Conservation (phyloP, 2,797 vertebrate genomes). For the Lepus townsendii region DNA sequence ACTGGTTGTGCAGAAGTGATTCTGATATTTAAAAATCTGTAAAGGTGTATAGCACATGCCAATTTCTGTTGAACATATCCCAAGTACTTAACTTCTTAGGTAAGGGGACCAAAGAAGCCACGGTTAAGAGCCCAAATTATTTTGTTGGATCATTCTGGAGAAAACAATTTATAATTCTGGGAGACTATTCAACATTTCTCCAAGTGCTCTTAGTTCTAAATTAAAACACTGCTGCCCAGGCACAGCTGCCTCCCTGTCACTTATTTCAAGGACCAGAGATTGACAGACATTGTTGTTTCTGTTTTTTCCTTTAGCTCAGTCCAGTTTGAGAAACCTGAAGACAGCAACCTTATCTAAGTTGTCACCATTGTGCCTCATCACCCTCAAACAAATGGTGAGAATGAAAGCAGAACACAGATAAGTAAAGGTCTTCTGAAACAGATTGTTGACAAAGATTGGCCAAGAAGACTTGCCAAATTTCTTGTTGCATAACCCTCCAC, state of each 20-base stretch:
- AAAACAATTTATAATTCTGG: slow-evolving; percentile 75
- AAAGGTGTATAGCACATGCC: slow-evolving; percentile 51
- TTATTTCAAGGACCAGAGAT: slow-evolving; percentile 48
- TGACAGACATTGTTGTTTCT: slow-evolving; percentile 47
- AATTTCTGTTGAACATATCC: slow-evolving; percentile 56
- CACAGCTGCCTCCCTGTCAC: slow-evolving; percentile 29
- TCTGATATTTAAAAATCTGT: slow-evolving; percentile 75
- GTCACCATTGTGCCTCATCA: slow-evolving; percentile 36
- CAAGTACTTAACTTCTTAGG: slow-evolving; percentile 43
- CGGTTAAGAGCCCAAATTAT: slow-evolving; percentile 58
- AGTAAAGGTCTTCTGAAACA: slow-evolving; percentile 48
- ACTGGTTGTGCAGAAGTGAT: slow-evolving; percentile 72
- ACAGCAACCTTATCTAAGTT: slow-evolving; percentile 69
- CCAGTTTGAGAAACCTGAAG: slow-evolving; percentile 40
- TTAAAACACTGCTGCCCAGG: slow-evolving; percentile 54
- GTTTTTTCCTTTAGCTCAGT: background rate
- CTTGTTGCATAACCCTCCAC: slow-evolving; percentile 56
- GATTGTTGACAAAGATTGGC: background rate
- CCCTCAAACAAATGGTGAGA: slow-evolving; percentile 40
- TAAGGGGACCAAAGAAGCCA: slow-evolving; percentile 26
- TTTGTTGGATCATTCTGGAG: slow-evolving; percentile 57
- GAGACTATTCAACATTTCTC: slow-evolving; percentile 67
- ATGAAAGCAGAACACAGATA: slow-evolving; percentile 47
- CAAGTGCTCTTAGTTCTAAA: slow-evolving; percentile 68
- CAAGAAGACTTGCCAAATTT: slow-evolving; percentile 62